phyloP scores from a whole-genome alignment of 2,113 vertebrate species.

The Pluvianellus socialis region DNA sequence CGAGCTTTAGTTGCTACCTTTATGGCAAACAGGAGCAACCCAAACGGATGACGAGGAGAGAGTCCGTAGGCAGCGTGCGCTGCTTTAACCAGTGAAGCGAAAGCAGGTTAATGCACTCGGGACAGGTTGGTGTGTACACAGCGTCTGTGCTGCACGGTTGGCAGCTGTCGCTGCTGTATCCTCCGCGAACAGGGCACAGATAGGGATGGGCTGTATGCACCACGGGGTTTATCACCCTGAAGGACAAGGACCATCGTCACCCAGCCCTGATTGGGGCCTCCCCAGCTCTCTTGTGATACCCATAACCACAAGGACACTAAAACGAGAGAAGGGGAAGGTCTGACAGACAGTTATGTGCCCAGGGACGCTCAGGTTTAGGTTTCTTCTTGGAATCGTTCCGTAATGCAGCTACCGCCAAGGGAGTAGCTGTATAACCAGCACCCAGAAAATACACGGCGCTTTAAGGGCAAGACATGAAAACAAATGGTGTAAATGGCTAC shows the following conservation, averaged over 20 bases:
- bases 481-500: background rate
- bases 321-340: constrained; percentile 37
- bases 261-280: background rate
- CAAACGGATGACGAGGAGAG: fast-evolving
- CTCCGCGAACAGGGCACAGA: fast-evolving
- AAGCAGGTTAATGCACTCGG: background rate
- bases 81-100: background rate
- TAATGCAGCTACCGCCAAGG: background rate
- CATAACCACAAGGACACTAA: constrained; percentile 16
- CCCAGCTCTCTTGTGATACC: background rate
- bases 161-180: background rate
- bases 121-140: background rate
- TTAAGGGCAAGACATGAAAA: background rate
- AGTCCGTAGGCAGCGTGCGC: background rate
- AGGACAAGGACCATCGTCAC: background rate
- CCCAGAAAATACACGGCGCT: background rate
- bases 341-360: constrained; percentile 8
- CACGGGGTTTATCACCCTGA: background rate
- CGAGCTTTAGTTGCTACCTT: background rate
- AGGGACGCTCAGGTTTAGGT: constrained; percentile 29
- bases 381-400: constrained; percentile 41
- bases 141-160: fast-evolving
- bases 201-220: fast-evolving
- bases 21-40: background rate
- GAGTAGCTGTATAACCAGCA: background rate